phyloP scores from a whole-genome alignment of 2,888 invertebrate genomes.

The Cataglyphis altisquamis region DNA sequence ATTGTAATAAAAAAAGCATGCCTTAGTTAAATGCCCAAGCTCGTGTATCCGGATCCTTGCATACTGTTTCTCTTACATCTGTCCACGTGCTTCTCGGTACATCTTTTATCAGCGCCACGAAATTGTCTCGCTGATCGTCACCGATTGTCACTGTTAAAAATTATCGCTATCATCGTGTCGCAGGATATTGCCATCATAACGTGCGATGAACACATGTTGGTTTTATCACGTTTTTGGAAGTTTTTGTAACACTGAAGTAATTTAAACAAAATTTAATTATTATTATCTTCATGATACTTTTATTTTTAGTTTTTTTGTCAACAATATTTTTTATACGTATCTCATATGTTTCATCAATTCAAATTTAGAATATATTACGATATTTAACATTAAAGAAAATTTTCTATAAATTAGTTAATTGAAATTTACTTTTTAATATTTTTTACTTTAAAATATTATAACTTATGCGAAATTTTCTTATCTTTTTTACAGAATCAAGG shows the following conservation, averaged over 20 bases:
- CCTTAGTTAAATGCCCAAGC: background rate
- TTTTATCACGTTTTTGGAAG: background rate
- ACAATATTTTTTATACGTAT: constrained; percentile 10
- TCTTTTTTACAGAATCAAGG: constrained; percentile 78
- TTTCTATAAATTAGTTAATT: background rate
- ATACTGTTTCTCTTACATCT: background rate
- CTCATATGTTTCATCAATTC: background rate
- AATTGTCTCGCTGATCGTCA: background rate
- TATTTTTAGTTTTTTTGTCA: background rate
- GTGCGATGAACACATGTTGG: background rate
- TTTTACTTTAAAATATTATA: background rate
- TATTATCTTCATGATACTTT: background rate
- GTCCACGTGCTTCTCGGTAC: background rate
- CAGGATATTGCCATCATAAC: background rate
- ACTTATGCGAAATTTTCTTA: background rate
- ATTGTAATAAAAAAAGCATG: constrained; percentile 19
- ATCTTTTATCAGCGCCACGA: background rate
- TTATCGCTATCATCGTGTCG: background rate
- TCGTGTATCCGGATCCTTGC: background rate
- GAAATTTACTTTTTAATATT: constrained; percentile 16
- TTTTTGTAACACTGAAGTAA: background rate
- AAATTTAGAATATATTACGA: background rate
- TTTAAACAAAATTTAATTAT: background rate
- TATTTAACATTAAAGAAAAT: background rate
- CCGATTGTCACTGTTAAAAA: background rate